Base-by-base conservation (phyloP, 2,888 invertebrate species). In the Melieria crassipennis region DNA sequence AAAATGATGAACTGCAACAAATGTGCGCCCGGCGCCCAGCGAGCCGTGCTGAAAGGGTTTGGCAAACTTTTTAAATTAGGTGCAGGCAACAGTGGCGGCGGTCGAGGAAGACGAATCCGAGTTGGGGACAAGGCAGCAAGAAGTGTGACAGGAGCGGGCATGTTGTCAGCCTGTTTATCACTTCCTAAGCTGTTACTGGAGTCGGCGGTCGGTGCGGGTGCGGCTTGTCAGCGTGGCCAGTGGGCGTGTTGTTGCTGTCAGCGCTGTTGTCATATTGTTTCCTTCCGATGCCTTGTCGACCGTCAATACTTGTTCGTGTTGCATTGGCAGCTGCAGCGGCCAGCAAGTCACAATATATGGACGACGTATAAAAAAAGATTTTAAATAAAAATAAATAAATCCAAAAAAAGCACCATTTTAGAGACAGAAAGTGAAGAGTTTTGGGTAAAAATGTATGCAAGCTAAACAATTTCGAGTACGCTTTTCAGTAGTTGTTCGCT, bases 201-300 rank as follows among this genome's bases (percentile, higher is more conserved):
- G 13, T 9, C 42, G n/a, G 4, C 13, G 30, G 65, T 46, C 46
- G 13, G 42, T 56, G 11, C 43, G 42, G 10, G 11, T 58, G 58
- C 42, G 11, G 2, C 7, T 4, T 58, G 58, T 58, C 58, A 43
- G 58, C 50, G 63, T 10, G n/a, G 10, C 13, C 30, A 50, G 47
- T 13, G 10, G 7, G 4, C 13, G 52, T 13, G 30, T 13, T 11
- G 69, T 47, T 10, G 13, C 48, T 66, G 42, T 56, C 43, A n/a
- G 52, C 57, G 42, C 55, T 71, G 67, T 68, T 67, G 67, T 71
- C 67, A 71, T 71, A 71, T 71, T 67, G 67, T 63, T 71, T 71
- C 71, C 62, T 66, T 66, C 65, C 71, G 71, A 61, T 70, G 52
- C 58, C 58, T 65, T 70, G 69, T 69, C 58, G 61, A 67, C 60